A percentile compares a stretch with the other conserved stretches of the same genome.
Evolutionary conservation across 2,888 invertebrate genomes (phyloP).

Genomic region (Bursaphelenchus okinawaensis): DNA sequence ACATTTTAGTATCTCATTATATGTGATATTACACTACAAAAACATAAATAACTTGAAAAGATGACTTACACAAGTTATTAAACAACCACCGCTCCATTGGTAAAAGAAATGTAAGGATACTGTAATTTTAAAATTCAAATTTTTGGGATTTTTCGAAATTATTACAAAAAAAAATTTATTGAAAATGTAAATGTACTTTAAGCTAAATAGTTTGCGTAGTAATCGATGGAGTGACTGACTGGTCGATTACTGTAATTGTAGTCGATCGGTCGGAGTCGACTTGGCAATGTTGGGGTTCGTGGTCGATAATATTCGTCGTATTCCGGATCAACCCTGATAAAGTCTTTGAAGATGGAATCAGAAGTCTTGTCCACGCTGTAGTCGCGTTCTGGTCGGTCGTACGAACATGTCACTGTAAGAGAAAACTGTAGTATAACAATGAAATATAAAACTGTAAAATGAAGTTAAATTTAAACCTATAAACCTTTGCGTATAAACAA

Average conservation of each 20-base stretch:
- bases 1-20: too few relatives aligned
- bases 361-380: conserved; percentile 23
- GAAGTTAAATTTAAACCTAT: neutral
- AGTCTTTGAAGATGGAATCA: conserved; percentile 25
- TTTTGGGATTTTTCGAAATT: too few relatives aligned
- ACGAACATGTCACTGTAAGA: conserved; percentile 13
- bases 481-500: too few relatives aligned
- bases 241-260: neutral
- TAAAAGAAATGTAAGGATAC: too few relatives aligned
- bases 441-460: neutral
- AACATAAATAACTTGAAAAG: neutral
- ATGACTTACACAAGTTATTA: neutral
- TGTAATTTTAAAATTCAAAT: too few relatives aligned
- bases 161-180: too few relatives aligned
- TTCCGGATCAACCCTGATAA: conserved; percentile 22
- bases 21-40: neutral
- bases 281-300: conserved; percentile 8
- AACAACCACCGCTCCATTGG: too few relatives aligned
- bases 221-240: neutral
- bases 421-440: neutral
- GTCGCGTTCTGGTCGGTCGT: conserved; percentile 20
- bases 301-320: conserved; percentile 12
- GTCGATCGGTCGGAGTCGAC: neutral
- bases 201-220: too few relatives aligned
- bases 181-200: too few relatives aligned